Base-by-base conservation (phyloP, 1,140 invertebrate species). In the Eriosoma lanigerum region DNA sequence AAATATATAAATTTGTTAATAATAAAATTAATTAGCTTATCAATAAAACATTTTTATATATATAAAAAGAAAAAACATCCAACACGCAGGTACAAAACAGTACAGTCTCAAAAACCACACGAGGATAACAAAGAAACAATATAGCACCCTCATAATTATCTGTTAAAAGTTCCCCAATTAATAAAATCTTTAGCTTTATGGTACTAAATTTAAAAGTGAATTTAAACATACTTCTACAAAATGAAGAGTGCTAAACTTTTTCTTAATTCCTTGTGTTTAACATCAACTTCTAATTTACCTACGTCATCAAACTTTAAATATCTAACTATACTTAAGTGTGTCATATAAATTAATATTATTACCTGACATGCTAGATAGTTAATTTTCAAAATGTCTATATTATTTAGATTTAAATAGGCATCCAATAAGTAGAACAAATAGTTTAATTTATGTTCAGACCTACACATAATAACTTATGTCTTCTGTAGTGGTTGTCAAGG, bases 101-200 rank as follows among this genome's bases (percentile, higher is more conserved):
- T 78, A 78, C 75, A 78, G 75, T 78, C 75, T 78, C 75, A 78
- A 60, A 46, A 78, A 78, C 75, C 75, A 78, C 75, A 78, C 56
- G n/a, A 62, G 75, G 54, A 78, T 62, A 78, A 60, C 54, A 29
- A 50, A 72, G 56, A 60, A 78, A 78, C 32, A 78, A 78, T 46
- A 60, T 78, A 62, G 56, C 75, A 78, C 32, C 56, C 75, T 60
- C 72, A 21, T 44, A 54, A 15, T 21, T 58, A 5, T 26, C 24
- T 26, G 19, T 73, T 32, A 32, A 48, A 26, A 46, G 46, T 48
- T 72, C 24, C 32, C 29, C 32, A 52, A 21, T 52, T 29, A 54
- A 38, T 38, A 38, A 56, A 73, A 73, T 54, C 21, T 52, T 73
- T 13, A 32, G 48, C 13, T 73, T 54, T 13, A 52, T 50, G 24